Percentiles rank a stretch among this genome's conserved stretches.
These are phyloP conservation scores for Turritopsis rubra DNA, from an alignment of 30 jellyfish, hydroid and myxozoan genomes.

Conservation along the genomic window DNA sequence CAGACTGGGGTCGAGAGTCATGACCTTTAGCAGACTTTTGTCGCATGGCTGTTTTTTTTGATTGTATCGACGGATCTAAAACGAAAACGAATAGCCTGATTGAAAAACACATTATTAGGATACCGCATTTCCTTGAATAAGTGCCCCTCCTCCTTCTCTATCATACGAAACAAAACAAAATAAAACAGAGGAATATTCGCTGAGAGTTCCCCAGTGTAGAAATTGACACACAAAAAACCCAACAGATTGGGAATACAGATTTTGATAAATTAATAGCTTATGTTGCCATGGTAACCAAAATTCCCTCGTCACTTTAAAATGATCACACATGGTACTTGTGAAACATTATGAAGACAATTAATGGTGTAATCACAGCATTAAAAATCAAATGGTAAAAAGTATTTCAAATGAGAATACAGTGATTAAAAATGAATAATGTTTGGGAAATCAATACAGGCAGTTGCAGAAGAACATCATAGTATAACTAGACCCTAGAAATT, in stretches of 20 bases:
- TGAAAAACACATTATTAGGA: too few relatives aligned
- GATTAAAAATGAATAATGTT: neutral
- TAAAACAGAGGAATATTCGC: neutral
- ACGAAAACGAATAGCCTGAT: too few relatives aligned
- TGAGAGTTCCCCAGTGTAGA: neutral
- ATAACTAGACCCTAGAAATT: neutral
- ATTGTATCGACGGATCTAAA: slow-evolving; percentile 8
- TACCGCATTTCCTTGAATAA: too few relatives aligned
- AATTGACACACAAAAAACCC: neutral
- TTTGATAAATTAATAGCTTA: too few relatives aligned
- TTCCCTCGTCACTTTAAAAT: neutral
- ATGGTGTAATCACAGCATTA: neutral
- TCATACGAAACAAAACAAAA: too few relatives aligned
- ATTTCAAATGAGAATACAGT: neutral
- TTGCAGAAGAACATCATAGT: neutral
- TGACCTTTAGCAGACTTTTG: neutral
- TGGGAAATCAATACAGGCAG: neutral
- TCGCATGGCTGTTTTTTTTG: slow-evolving; percentile 4
- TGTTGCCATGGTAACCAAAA: neutral
- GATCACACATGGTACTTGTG: neutral
- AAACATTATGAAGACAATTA: neutral
- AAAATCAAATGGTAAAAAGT: neutral
- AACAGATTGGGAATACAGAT: neutral
- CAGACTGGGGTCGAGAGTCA: neutral
- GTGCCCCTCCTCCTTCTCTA: too few relatives aligned